Conservation (phyloP, 2,888 invertebrate genomes). For the Chaitophorus viminalis region DNA sequence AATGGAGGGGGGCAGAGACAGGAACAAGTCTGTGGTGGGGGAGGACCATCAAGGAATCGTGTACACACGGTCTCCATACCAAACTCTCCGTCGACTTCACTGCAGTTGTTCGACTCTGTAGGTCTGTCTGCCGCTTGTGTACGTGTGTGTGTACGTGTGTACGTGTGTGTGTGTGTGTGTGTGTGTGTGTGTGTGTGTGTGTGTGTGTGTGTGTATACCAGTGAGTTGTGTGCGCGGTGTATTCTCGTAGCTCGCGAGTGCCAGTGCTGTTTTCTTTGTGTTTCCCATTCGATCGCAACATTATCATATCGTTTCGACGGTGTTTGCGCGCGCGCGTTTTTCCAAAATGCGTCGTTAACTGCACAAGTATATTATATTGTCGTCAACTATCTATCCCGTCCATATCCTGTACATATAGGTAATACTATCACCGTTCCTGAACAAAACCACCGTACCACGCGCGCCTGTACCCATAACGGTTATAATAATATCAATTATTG, state of each 20-base stretch:
- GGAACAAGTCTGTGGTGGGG: not conserved
- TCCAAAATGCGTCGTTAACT: conserved; percentile 6
- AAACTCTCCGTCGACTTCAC: not conserved
- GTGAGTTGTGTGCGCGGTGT: not conserved
- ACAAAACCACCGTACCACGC: too few species aligned
- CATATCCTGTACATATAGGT: too few species aligned
- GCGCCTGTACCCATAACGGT: too few species aligned
- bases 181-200: conserved; percentile 3
- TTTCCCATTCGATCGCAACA: not conserved
- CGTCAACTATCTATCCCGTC: not conserved
- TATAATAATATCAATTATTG: not conserved
- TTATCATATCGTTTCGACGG: not conserved
- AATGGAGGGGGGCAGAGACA: not conserved
- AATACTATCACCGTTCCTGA: too few species aligned
- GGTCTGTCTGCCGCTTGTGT: conserved; percentile 41
- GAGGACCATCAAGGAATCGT: conserved; percentile 16
- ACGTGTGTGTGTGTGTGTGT: not conserved
- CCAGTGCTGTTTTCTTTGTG: not conserved
- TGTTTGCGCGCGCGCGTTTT: not conserved
- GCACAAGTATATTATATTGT: too few species aligned
- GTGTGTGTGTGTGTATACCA: not conserved
- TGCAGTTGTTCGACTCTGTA: conserved; percentile 37
- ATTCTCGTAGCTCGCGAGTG: not conserved
- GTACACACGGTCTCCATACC: not conserved
- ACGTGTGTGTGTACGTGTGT: not conserved